Conservation (phyloP, 2,888 invertebrate species). For the Drosophila meridionalis region DNA sequence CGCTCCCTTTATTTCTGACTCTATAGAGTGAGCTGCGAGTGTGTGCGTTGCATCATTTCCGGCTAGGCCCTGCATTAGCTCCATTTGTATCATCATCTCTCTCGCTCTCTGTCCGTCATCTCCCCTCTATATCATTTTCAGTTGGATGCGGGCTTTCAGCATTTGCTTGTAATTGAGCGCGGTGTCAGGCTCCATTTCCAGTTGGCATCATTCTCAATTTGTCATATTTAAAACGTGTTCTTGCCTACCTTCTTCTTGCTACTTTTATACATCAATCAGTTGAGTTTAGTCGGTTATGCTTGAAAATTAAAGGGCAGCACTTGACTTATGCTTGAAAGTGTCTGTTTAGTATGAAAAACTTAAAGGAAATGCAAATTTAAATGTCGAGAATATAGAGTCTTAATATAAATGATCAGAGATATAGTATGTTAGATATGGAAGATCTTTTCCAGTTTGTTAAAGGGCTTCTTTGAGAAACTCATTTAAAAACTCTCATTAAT, state of each 20-base stretch:
- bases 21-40: neutral
- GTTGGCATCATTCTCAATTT: slow-evolving; percentile 54
- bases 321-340: neutral
- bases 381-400: neutral
- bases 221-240: slow-evolving; percentile 55
- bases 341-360: neutral
- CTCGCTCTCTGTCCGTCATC: neutral
- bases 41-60: slow-evolving; percentile 12
- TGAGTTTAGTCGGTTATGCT: neutral
- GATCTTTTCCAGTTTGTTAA: too few relatives aligned
- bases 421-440: neutral
- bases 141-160: slow-evolving; percentile 47
- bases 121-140: slow-evolving; percentile 5
- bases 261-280: slow-evolving; percentile 12
- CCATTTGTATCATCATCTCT: slow-evolving; percentile 14
- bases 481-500: neutral
- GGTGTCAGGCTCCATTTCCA: slow-evolving; percentile 32
- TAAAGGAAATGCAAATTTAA: neutral
- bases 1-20: neutral
- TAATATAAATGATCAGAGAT: neutral
- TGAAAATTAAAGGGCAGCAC: slow-evolving; percentile 23
- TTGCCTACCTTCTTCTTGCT: slow-evolving; percentile 13
- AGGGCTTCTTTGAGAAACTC: neutral
- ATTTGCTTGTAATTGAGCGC: slow-evolving; percentile 42
- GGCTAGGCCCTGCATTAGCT: slow-evolving; percentile 16